Evolutionary conservation across 2,113 vertebrate species (phyloP).

Genomic region (Hippocampus mohnikei): DNA sequence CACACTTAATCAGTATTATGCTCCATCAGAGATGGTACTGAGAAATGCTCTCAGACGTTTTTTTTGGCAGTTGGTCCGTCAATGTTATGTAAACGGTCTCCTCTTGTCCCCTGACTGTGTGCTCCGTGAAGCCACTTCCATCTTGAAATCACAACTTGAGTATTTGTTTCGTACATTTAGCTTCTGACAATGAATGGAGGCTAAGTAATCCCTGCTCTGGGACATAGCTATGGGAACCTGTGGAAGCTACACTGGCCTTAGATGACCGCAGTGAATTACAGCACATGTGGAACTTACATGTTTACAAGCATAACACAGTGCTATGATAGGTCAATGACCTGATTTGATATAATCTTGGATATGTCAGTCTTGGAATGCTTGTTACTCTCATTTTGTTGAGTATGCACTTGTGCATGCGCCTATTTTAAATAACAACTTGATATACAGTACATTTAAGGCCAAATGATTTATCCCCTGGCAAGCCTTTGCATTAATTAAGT

Average conservation of each 20-base stretch:
- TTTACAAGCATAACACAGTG: not conserved
- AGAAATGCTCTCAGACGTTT: conserved; percentile 8
- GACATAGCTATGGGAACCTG: conserved; percentile 23
- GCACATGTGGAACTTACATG: not conserved
- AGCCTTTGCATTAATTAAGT: not conserved
- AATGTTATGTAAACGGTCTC: conserved; percentile 25
- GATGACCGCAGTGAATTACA: not conserved
- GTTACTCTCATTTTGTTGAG: not conserved
- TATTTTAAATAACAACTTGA: not conserved
- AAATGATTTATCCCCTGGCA: no score
- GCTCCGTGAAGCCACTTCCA: conserved; percentile 10
- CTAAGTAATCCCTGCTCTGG: conserved; percentile 13
- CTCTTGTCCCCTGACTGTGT: not conserved
- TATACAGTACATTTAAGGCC: not conserved
- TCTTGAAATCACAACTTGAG: conserved; percentile 22
- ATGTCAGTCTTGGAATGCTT: not conserved
- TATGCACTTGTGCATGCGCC: no score
- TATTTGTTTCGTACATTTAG: conserved; percentile 9
- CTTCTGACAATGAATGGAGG: conserved; percentile 1
- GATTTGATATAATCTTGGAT: not conserved
- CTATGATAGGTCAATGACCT: not conserved
- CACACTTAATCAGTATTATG: conserved; percentile 34
- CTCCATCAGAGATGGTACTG: conserved; percentile 14
- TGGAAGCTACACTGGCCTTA: not conserved
- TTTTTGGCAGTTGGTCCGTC: conserved; percentile 39